Percentiles rank a stretch among this genome's conserved stretches.
Conservation (phyloP, 1,140 invertebrate genomes). For the Drosophila jambulina region DNA sequence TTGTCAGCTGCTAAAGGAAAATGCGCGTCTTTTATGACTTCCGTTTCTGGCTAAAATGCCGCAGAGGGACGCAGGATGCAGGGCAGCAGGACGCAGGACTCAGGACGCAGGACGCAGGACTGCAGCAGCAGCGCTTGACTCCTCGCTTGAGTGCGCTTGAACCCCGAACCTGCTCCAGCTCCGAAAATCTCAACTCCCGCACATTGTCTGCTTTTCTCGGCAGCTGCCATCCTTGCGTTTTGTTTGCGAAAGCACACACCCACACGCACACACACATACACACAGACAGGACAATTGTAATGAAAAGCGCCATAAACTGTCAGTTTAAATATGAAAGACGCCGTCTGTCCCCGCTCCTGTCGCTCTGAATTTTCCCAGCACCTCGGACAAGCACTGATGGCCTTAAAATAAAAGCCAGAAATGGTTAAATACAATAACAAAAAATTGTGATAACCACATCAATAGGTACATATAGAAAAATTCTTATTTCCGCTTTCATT, state of each 20-base stretch:
- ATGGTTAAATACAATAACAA: neutral
- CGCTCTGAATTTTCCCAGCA: slow-evolving; percentile 5
- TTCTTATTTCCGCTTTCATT: too few species aligned
- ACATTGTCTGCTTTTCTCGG: slow-evolving; percentile 18
- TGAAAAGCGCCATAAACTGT: slow-evolving; percentile 82
- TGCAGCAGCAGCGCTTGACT: slow-evolving; percentile 36
- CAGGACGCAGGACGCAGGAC: slow-evolving; percentile 20
- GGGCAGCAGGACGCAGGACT: slow-evolving; percentile 8
- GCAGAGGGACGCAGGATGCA: slow-evolving; percentile 43
- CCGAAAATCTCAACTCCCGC: too few species aligned
- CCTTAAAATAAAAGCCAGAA: neutral
- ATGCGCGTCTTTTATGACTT: slow-evolving; percentile 82
- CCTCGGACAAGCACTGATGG: slow-evolving; percentile 5
- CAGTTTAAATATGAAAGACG: slow-evolving; percentile 80
- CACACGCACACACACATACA: slow-evolving; percentile 64
- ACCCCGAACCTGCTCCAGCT: neutral
- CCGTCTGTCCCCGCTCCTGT: neutral
- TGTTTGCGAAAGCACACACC: slow-evolving; percentile 68
- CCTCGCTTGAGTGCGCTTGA: slow-evolving; percentile 50
- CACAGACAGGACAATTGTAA: slow-evolving; percentile 73
- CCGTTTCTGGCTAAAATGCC: slow-evolving; percentile 75
- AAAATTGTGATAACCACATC: neutral
- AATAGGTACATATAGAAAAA: too few species aligned
- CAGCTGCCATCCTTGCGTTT: slow-evolving; percentile 29
- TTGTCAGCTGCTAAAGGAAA: slow-evolving; percentile 43